Conservation (phyloP, 2,113 vertebrate genomes). For the Colossoma macropomum region DNA sequence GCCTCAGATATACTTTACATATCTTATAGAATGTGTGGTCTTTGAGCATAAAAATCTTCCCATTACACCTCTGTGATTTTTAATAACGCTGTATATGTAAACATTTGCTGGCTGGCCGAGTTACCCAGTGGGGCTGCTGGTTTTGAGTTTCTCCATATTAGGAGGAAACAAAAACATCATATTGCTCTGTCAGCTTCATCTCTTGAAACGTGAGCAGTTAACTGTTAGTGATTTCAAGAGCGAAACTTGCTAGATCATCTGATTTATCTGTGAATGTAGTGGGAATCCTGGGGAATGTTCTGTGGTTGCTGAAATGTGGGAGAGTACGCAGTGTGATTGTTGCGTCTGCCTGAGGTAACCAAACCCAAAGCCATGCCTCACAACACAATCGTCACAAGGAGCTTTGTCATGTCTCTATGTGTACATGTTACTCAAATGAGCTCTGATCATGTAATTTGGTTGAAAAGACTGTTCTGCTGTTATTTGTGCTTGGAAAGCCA, state of each 20-base stretch:
- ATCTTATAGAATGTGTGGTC: background rate
- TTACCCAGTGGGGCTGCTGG: background rate
- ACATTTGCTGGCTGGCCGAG: background rate
- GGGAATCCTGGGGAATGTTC: background rate
- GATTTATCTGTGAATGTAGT: conserved; percentile 1
- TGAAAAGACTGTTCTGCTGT: too few relatives aligned
- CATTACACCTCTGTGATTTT: background rate
- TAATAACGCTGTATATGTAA: background rate
- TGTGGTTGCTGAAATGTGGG: background rate
- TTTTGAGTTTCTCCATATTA: background rate
- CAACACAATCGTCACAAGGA: background rate
- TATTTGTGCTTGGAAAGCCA: background rate
- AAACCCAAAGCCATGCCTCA: background rate
- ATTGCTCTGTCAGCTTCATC: background rate
- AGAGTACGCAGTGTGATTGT: background rate
- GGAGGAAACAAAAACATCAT: background rate
- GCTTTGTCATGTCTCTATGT: background rate
- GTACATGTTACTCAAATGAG: background rate
- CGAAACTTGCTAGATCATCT: background rate
- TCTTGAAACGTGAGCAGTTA: background rate
- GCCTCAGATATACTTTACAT: too few relatives aligned
- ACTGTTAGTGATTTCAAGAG: background rate
- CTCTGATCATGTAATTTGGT: background rate
- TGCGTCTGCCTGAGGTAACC: background rate
- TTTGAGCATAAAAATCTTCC: background rate